Percentiles rank a stretch among this genome's conserved stretches.
These are phyloP conservation scores for Rhabdomys dilectus DNA, from an alignment of 2,113 vertebrate genomes.

Conservation along the genomic window DNA sequence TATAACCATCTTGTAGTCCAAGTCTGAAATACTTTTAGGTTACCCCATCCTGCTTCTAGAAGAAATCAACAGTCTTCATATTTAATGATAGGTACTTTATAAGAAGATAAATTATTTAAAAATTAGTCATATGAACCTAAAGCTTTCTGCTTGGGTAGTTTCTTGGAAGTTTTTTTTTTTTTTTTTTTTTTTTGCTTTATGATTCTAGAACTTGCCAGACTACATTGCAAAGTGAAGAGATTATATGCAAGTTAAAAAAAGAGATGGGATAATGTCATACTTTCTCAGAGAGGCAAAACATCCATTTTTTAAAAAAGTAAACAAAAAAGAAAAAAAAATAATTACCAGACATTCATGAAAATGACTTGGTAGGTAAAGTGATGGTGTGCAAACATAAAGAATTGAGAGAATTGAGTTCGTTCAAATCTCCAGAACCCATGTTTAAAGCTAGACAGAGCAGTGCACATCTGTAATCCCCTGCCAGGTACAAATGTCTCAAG, in stretches of 20 bases:
- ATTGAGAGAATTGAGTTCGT: too few species aligned
- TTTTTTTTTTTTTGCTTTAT: background rate
- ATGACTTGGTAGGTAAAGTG: background rate
- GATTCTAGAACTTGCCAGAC: background rate
- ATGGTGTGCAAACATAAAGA: background rate
- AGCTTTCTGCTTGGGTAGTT: background rate
- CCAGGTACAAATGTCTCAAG: conserved; percentile 77
- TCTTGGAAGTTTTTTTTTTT: background rate
- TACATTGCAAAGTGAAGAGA: background rate
- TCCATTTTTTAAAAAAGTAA: background rate
- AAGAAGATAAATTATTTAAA: background rate
- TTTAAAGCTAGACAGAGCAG: background rate
- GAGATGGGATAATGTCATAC: background rate
- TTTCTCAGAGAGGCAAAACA: background rate
- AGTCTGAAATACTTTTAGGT: background rate
- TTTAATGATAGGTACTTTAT: background rate
- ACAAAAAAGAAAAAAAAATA: background rate
- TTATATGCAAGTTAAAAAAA: background rate
- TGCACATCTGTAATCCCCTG: conserved; percentile 10
- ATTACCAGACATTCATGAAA: background rate
- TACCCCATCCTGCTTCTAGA: background rate
- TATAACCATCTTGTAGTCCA: background rate
- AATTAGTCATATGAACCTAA: background rate
- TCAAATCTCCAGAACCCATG: background rate
- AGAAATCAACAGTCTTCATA: background rate